A percentile compares a stretch with the other conserved stretches of the same genome.
Conservation (phyloP, 2,113 vertebrate species). For the Xiphophorus couchianus region DNA sequence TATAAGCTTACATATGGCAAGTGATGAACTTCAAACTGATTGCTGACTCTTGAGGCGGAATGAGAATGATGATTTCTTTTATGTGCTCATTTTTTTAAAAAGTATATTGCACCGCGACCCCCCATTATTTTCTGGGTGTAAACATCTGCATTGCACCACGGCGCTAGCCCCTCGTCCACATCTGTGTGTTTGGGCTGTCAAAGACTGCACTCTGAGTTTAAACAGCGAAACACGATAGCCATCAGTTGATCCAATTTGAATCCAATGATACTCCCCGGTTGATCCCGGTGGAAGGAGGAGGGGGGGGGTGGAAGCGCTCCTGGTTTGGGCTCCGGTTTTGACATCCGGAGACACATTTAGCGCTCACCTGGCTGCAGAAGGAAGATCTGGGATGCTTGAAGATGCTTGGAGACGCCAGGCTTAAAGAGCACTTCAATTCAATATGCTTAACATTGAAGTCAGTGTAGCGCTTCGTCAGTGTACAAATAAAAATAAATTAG, state of each 20-base stretch:
- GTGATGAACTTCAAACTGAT: slow-evolving; percentile 25
- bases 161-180: slow-evolving; percentile 48
- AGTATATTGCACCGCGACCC: not conserved
- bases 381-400: slow-evolving; percentile 4
- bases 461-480: not conserved
- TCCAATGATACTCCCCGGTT: slow-evolving; percentile 74
- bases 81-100: not conserved
- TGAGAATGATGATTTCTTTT: not conserved
- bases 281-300: slow-evolving; percentile 56
- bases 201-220: slow-evolving; percentile 51
- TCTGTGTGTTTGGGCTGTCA: slow-evolving; percentile 61
- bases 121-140: slow-evolving; percentile 45
- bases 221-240: slow-evolving; percentile 70
- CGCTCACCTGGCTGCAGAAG: slow-evolving; percentile 46
- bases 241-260: slow-evolving; percentile 75
- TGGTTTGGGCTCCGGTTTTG: slow-evolving; percentile 49
- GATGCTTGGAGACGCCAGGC: not conserved
- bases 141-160: slow-evolving; percentile 76
- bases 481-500: not conserved
- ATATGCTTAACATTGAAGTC: not conserved
- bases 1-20: slow-evolving; percentile 20
- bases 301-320: slow-evolving; percentile 50
- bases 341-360: slow-evolving; percentile 49
- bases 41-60: slow-evolving; percentile 3
- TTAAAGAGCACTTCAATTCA: not conserved